These are phyloP conservation scores for Chymomyza fuscimana DNA, from an alignment of 2,888 invertebrate genomes.

Conservation along the genomic window DNA sequence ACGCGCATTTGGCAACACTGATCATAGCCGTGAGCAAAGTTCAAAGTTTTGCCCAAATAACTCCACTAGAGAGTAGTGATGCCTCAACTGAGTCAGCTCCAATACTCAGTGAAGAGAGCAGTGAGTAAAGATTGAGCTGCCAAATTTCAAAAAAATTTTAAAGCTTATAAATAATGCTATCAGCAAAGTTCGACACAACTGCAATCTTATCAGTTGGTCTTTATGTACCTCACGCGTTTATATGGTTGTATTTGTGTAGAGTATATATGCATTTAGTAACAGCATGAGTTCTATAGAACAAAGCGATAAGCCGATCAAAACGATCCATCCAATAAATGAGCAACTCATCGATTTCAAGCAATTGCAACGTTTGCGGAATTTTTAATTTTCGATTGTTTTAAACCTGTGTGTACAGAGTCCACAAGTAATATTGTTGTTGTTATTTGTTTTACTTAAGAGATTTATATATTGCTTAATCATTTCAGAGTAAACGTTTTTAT, in stretches of 20 bases:
- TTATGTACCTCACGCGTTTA: not conserved
- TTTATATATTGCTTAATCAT: not conserved
- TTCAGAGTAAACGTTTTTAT: not conserved
- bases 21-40: not conserved
- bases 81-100: not conserved
- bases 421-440: not conserved
- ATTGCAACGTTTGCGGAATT: slow-evolving; percentile 11
- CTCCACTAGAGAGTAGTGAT: not conserved
- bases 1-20: not conserved
- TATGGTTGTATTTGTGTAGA: not conserved
- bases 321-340: not conserved
- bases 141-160: not conserved
- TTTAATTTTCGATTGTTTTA: slow-evolving; percentile 1
- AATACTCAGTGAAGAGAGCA: not conserved
- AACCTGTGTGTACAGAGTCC: slow-evolving; percentile 5
- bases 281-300: not conserved
- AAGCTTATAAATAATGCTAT: not conserved
- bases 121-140: not conserved
- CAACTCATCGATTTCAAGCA: not conserved
- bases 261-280: slow-evolving; percentile 3
- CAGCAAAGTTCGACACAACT: not conserved
- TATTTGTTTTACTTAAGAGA: not conserved
- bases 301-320: slow-evolving; percentile 1
- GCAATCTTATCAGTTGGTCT: not conserved
- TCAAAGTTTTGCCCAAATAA: not conserved